Percentiles rank a stretch among this genome's conserved stretches.
Conservation (phyloP, 2,113 vertebrate species). For the Leptocoma aspasia region DNA sequence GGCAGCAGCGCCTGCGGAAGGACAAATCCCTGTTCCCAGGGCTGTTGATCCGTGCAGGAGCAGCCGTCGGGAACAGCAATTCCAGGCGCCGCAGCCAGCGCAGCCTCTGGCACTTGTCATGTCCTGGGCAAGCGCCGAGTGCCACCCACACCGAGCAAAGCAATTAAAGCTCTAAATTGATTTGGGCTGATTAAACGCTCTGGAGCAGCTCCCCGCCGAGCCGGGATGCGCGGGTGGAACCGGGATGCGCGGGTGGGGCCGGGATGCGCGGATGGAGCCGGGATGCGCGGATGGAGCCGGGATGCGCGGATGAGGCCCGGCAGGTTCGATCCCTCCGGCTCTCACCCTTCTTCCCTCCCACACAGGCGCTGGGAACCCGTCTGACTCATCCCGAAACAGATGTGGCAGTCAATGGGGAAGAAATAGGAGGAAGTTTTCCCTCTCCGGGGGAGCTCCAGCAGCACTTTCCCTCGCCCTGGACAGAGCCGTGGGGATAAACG, state of each 20-base stretch:
- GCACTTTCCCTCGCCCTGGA: neutral
- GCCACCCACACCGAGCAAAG: neutral
- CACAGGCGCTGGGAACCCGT: neutral
- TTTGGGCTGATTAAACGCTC: neutral
- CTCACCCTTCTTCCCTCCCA: neutral
- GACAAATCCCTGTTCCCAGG: neutral
- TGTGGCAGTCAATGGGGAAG: neutral
- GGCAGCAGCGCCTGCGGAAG: neutral
- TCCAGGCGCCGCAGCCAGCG: neutral
- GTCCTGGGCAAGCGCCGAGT: neutral
- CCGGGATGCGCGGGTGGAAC: neutral
- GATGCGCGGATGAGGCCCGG: neutral
- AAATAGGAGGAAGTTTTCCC: neutral
- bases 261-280: fast-evolving
- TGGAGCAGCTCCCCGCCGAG: neutral
- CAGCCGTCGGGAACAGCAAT: neutral
- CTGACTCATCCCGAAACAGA: slow-evolving; percentile 5
- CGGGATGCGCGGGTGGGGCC: neutral
- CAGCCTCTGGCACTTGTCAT: neutral
- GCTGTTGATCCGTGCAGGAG: neutral
- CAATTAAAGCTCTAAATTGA: neutral
- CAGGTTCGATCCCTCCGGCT: neutral
- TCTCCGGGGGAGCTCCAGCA: neutral
- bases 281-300: fast-evolving
- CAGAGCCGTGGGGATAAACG: neutral